These are phyloP conservation scores for Caenorhabditis sp. DNA, from an alignment of 2,888 invertebrate genomes.

Conservation along the genomic window DNA sequence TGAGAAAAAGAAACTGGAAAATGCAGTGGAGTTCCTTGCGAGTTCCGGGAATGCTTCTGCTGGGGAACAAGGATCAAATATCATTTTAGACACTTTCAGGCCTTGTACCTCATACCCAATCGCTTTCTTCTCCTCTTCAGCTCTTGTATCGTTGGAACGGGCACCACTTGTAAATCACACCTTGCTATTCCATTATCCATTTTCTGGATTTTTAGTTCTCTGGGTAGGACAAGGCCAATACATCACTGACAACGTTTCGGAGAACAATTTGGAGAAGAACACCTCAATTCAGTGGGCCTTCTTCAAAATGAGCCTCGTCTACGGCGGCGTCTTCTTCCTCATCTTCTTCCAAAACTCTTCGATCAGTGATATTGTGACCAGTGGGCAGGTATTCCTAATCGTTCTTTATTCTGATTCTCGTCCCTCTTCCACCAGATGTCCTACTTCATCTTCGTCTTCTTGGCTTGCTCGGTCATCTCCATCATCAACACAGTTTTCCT, in stretches of 20 bases:
- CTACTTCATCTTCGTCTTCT: slow-evolving; percentile 4
- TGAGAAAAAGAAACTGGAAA: too few relatives aligned
- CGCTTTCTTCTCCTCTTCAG: background rate
- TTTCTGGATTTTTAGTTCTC: slow-evolving; percentile 15
- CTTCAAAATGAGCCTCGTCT: slow-evolving; percentile 39
- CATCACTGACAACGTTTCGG: slow-evolving; percentile 24
- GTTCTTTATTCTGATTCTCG: background rate
- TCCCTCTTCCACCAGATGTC: slow-evolving; percentile 1
- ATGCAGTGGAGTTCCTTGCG: too few relatives aligned
- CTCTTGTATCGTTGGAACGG: slow-evolving; percentile 14
- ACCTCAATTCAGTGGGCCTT: slow-evolving; percentile 41
- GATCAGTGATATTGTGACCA: slow-evolving; percentile 11
- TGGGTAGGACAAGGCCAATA: slow-evolving; percentile 57
- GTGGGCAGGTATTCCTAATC: background rate
- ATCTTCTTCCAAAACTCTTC: slow-evolving; percentile 1
- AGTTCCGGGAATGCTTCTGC: too few relatives aligned
- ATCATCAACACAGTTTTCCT: slow-evolving; percentile 11
- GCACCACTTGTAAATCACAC: slow-evolving; percentile 15
- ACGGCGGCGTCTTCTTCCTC: slow-evolving; percentile 27
- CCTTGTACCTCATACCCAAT: slow-evolving; percentile 2
- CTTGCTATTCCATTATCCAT: too few relatives aligned
- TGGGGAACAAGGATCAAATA: too few relatives aligned
- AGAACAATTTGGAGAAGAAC: slow-evolving; percentile 32
- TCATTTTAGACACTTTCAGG: too few relatives aligned
- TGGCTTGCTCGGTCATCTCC: background rate